Evolutionary conservation across 2,797 vertebrate species (phyloP).

Genomic region (Chaenodraco wilsoni): DNA sequence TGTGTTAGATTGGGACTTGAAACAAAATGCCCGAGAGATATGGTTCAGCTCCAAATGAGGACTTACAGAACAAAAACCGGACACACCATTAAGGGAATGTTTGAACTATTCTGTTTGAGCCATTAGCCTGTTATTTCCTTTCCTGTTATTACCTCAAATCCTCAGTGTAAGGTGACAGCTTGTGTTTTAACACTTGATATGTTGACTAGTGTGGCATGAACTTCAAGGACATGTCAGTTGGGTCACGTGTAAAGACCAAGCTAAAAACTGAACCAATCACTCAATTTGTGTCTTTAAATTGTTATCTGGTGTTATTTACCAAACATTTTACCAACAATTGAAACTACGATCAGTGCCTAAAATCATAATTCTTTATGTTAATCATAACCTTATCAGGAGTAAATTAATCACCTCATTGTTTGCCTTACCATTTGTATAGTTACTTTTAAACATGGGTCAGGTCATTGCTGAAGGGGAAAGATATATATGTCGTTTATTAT

Average conservation of each 20-base stretch:
- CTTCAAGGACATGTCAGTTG: constrained; percentile 68
- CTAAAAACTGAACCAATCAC: neutral
- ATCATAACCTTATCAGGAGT: constrained; percentile 6
- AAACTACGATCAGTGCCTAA: constrained; percentile 2
- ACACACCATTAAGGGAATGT: constrained; percentile 40
- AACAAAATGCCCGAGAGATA: constrained; percentile 73
- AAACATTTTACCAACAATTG: neutral
- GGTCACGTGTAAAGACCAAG: constrained; percentile 20
- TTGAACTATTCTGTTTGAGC: constrained; percentile 59
- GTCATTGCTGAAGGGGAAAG: neutral
- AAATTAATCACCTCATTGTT: neutral
- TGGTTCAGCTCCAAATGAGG: constrained; percentile 75
- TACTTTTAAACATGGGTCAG: neutral
- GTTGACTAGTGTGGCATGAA: constrained; percentile 62
- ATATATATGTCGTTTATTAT: neutral
- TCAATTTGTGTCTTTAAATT: too few relatives aligned
- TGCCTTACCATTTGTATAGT: neutral
- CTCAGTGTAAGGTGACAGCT: constrained; percentile 57
- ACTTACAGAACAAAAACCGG: constrained; percentile 69
- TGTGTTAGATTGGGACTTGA: constrained; percentile 71
- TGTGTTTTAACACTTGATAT: constrained; percentile 65
- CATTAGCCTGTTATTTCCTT: constrained; percentile 27
- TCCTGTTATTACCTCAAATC: constrained; percentile 54
- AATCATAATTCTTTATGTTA: neutral
- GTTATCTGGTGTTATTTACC: too few relatives aligned